phyloP scores from a whole-genome alignment of 2,797 vertebrate species.

The Taenioides sp. region DNA sequence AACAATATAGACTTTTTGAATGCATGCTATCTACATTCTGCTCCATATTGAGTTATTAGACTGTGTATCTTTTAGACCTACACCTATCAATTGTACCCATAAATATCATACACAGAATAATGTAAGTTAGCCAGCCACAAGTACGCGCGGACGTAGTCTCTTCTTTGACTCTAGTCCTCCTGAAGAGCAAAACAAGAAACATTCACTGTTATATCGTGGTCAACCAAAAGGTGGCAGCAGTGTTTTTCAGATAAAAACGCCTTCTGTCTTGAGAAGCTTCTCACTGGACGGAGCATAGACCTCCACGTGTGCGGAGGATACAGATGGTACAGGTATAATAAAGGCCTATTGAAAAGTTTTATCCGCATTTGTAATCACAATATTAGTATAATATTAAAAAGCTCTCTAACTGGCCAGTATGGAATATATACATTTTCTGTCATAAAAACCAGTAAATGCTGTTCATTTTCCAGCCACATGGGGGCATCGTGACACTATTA shows the following conservation, averaged over 20 bases:
- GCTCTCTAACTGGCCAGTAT: background rate
- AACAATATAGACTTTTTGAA: too few species aligned
- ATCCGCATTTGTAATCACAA: background rate
- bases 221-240: conserved; percentile 51
- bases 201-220: conserved; percentile 22
- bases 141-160: background rate
- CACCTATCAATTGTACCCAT: too few species aligned
- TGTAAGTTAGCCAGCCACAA: too few species aligned
- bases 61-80: too few species aligned
- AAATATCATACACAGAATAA: too few species aligned
- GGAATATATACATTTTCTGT: background rate
- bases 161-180: background rate
- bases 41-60: too few species aligned
- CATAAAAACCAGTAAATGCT: background rate
- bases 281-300: background rate
- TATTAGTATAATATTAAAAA: background rate
- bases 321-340: background rate
- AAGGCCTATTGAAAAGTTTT: background rate
- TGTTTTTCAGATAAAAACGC: conserved; percentile 29
- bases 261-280: background rate
- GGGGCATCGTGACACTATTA: background rate
- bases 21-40: too few species aligned
- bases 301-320: too few species aligned
- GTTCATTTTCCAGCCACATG: background rate
- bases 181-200: background rate